These are phyloP conservation scores for Phaethornis superciliosus DNA, from an alignment of 2,113 vertebrate species.

Conservation along the genomic window DNA sequence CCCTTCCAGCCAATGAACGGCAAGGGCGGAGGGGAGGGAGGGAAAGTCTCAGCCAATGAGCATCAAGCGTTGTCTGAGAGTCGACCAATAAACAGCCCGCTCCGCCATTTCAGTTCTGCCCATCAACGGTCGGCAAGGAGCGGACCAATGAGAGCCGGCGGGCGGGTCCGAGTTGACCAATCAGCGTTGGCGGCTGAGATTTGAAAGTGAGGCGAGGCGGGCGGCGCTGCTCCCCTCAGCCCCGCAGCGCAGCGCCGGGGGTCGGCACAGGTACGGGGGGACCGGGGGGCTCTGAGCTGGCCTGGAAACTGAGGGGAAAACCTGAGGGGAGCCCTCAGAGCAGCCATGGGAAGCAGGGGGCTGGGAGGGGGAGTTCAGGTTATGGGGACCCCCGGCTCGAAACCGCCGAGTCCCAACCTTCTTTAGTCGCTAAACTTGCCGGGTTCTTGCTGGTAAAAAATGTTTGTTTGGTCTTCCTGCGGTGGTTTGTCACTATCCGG, in stretches of 20 bases:
- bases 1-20: rapidly evolving
- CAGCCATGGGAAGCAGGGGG: rapidly evolving
- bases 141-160: background rate
- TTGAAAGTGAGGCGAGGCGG: conserved; percentile 13
- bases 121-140: rapidly evolving
- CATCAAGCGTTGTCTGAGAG: rapidly evolving
- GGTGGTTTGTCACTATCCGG: rapidly evolving
- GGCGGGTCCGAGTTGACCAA: background rate
- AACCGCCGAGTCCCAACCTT: rapidly evolving
- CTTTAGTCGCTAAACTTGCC: rapidly evolving
- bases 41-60: rapidly evolving
- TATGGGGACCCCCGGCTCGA: too few relatives aligned
- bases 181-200: background rate
- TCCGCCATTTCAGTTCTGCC: rapidly evolving
- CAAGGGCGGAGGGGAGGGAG: rapidly evolving
- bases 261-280: background rate
- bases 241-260: rapidly evolving
- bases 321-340: rapidly evolving
- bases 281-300: too few relatives aligned
- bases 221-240: rapidly evolving
- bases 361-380: rapidly evolving
- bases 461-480: rapidly evolving
- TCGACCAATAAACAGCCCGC: rapidly evolving
- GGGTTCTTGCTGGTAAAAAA: background rate
- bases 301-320: background rate